Evolutionary conservation across 2,797 vertebrate genomes (phyloP), one percentile per base, ranked within the genome.

Genomic region (Microctenopoma steveboyesi): DNA sequence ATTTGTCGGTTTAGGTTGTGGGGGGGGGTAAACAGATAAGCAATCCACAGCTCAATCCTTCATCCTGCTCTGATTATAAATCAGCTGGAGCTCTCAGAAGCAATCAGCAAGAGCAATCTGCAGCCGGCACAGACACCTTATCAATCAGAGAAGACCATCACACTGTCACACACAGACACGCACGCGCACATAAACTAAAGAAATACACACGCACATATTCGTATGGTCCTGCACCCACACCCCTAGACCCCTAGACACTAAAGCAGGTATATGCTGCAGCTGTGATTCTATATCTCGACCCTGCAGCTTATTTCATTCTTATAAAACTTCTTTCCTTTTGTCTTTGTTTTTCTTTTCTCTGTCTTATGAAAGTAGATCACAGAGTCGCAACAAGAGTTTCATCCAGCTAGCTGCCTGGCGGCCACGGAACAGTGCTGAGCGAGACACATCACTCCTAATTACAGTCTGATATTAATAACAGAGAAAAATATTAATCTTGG

Each of bases 401-500:
- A 86, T 89, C 80, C 78, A 73, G 80, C 76, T 45, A 18, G 75
- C 80, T 91, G 89, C 88, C 84, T 86, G 72, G 78, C 76, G 75
- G 84, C 83, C 79, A 85, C 71, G 39, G 48, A 85, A 48, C 83
- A 61, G 40, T 72, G 52, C 80, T 2, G 52, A 62, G 70, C 81
- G 39, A 92, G 85, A 78, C 76, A 67, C 83, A 90, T 91, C 88
- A 84, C 81, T 92, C 90, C 89, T 92, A 90, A 94, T 93, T 93
- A 93, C 79, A 91, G 84, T 86, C 88, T 82, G 88, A 91, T 92
- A 92, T 94, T 92, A 93, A 92, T 92, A 93, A 92, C 86, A 88
- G 81, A 73, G 84, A 86, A 90, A 91, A 92, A 93, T 92, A 92
- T 93, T 92, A 89, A 92, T 93, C 91, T 92, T 87, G 88, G 85